phyloP scores from a whole-genome alignment of 2,888 invertebrate species.

The Patella ulyssiponensis region DNA sequence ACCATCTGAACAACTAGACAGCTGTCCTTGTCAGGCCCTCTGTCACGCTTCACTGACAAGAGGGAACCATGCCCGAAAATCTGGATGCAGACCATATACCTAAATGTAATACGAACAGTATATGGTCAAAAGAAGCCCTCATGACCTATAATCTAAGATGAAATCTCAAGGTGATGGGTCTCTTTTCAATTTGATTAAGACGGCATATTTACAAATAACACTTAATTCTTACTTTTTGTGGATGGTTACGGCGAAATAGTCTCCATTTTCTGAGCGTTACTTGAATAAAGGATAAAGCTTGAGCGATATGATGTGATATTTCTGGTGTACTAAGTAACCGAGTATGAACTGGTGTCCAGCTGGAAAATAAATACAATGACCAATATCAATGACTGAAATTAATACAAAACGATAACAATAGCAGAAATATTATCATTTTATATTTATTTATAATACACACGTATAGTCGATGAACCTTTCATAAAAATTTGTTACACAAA shows the following conservation, averaged over 20 bases:
- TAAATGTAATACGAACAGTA: no score
- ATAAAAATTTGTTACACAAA: background rate
- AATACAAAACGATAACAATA: background rate
- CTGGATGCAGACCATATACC: no score
- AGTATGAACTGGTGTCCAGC: slow-evolving; percentile 71
- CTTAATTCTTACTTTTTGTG: slow-evolving; percentile 50
- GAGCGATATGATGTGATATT: slow-evolving; percentile 61
- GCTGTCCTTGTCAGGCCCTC: no score
- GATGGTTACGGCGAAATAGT: slow-evolving; percentile 53
- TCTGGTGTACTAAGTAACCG: slow-evolving; percentile 70
- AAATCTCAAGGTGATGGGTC: no score
- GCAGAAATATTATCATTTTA: background rate
- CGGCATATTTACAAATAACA: background rate
- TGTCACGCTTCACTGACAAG: no score
- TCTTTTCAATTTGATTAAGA: no score
- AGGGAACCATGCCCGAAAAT: no score
- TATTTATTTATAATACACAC: background rate
- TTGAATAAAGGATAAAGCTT: slow-evolving; percentile 47
- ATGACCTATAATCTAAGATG: no score
- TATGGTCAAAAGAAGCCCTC: no score
- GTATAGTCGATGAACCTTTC: background rate
- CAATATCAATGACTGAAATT: background rate
- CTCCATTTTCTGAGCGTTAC: slow-evolving; percentile 49
- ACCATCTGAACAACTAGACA: no score
- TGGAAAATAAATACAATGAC: slow-evolving; percentile 43